Percentiles rank a stretch among this genome's conserved stretches.
Evolutionary conservation across 2,797 vertebrate genomes (phyloP).

Genomic region (Falco cherrug): DNA sequence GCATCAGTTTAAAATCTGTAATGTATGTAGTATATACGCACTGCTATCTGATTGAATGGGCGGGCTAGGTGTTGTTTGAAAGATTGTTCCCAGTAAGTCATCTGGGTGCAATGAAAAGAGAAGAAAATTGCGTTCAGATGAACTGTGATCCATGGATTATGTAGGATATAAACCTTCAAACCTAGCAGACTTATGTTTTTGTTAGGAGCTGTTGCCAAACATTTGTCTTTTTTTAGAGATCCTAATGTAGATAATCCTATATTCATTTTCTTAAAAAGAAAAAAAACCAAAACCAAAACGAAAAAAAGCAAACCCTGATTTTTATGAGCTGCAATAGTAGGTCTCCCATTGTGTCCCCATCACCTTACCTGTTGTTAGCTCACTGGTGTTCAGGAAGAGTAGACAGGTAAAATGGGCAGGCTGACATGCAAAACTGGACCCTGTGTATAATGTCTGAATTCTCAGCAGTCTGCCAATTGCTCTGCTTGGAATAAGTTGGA

Average conservation of each 20-base stretch:
- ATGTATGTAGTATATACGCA: neutral
- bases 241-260: neutral
- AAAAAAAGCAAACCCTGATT: neutral
- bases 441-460: neutral
- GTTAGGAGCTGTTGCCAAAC: neutral
- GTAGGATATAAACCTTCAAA: neutral
- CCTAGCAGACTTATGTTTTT: neutral
- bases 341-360: neutral
- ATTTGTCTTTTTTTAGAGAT: neutral
- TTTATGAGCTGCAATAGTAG: neutral
- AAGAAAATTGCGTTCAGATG: neutral
- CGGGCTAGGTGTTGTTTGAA: neutral
- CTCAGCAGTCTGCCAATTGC: neutral
- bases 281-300: neutral
- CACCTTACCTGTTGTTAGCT: neutral
- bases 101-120: neutral
- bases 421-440: neutral
- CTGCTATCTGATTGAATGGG: neutral
- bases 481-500: neutral
- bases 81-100: neutral
- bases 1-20: neutral
- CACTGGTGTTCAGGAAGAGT: neutral
- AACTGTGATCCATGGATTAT: neutral
- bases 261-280: neutral
- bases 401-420: neutral